These are phyloP conservation scores for Cerceris rybyensis DNA, from an alignment of 2,888 invertebrate species.

Conservation along the genomic window DNA sequence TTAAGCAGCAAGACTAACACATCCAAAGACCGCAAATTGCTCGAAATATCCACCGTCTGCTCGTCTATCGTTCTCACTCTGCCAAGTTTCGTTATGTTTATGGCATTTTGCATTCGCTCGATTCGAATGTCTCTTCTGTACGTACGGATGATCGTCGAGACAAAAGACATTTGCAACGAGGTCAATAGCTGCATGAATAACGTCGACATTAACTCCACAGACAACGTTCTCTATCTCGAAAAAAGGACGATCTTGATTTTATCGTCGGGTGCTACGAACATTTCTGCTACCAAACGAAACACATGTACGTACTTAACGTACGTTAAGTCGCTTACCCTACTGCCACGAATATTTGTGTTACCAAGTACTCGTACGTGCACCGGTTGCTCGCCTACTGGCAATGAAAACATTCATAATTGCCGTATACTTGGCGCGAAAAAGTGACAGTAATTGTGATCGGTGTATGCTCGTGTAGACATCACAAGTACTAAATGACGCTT, in stretches of 20 bases:
- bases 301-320: conserved; percentile 2
- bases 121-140: neutral
- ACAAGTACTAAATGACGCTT: no score
- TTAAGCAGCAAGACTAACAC: no score
- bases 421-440: conserved; percentile 35
- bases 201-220: conserved; percentile 31
- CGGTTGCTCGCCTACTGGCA: conserved; percentile 18
- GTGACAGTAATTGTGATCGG: conserved; percentile 34
- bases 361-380: neutral
- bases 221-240: conserved; percentile 30
- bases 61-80: neutral
- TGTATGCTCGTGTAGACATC: conserved; percentile 22
- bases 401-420: conserved; percentile 39
- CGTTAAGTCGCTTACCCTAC: neutral
- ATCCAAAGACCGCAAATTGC: neutral
- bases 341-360: conserved; percentile 13
- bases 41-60: neutral
- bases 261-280: conserved; percentile 34
- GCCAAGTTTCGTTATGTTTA: neutral
- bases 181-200: conserved; percentile 48
- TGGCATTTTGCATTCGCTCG: neutral
- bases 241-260: conserved; percentile 43
- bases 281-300: conserved; percentile 12
- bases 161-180: conserved; percentile 42
- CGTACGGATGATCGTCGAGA: conserved; percentile 17